phyloP scores from a whole-genome alignment of 2,888 invertebrate genomes.

The Linyphia triangularis region DNA sequence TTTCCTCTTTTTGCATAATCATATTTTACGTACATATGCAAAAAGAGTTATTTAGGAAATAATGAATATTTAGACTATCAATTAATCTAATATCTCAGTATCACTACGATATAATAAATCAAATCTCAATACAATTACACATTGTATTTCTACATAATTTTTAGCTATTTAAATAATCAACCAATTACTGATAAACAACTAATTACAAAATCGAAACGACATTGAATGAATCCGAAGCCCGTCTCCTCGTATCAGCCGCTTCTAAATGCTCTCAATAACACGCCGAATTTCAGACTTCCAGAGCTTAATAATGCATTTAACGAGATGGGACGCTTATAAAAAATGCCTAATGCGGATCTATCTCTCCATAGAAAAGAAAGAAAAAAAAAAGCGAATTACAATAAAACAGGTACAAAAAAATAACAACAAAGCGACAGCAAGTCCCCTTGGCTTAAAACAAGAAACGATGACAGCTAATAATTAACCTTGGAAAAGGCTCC shows the following conservation, averaged over 20 bases:
- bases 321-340: constrained; percentile 29
- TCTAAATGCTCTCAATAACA: background rate
- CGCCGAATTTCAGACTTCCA: background rate
- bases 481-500: constrained; percentile 57
- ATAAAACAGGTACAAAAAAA: constrained; percentile 9
- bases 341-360: constrained; percentile 34
- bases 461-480: constrained; percentile 73
- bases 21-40: no score
- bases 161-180: background rate
- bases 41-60: no score
- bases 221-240: background rate
- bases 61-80: no score
- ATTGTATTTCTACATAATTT: no score
- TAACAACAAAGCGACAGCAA: background rate
- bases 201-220: background rate
- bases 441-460: constrained; percentile 63
- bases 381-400: constrained; percentile 41
- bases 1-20: no score
- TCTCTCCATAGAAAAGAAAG: background rate
- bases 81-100: no score
- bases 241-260: background rate
- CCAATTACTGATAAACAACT: background rate
- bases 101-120: no score
- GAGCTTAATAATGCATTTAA: constrained; percentile 57
- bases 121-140: no score